Conservation (phyloP, 2,797 vertebrate genomes). For the Diceros bicornis region DNA sequence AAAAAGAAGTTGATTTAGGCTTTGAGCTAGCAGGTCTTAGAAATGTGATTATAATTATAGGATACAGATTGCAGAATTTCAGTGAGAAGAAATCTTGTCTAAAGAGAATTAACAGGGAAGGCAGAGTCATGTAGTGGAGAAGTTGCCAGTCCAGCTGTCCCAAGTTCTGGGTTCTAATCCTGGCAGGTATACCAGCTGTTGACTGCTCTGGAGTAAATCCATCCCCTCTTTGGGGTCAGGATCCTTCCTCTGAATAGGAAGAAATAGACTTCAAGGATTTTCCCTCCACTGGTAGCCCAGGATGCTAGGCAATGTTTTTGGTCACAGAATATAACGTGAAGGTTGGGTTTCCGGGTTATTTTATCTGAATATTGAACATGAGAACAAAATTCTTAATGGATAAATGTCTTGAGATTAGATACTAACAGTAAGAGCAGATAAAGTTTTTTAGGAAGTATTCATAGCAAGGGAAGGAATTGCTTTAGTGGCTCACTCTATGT, state of each 20-base stretch:
- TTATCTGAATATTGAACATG: neutral
- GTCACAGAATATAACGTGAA: neutral
- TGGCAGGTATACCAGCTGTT: neutral
- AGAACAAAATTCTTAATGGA: neutral
- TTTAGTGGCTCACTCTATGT: neutral
- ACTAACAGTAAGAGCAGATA: neutral
- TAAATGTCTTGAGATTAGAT: slow-evolving; percentile 9
- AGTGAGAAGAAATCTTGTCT: slow-evolving; percentile 2
- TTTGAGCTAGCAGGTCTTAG: slow-evolving; percentile 33
- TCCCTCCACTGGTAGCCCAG: neutral
- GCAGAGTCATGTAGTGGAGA: neutral
- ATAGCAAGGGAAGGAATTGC: neutral
- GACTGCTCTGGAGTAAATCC: neutral
- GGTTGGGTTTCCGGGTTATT: neutral
- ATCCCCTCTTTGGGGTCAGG: neutral
- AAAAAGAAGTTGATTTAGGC: neutral
- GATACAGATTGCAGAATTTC: slow-evolving; percentile 22
- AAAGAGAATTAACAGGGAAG: slow-evolving; percentile 51
- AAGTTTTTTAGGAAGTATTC: neutral
- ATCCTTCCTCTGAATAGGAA: neutral
- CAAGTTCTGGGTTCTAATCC: neutral
- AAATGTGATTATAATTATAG: slow-evolving; percentile 68
- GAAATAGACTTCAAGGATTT: neutral
- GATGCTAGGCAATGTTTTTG: neutral
- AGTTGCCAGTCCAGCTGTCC: neutral